Evolutionary conservation across 2,888 invertebrate genomes (phyloP), one percentile per base, ranked within the genome.

Genomic region (Ophioninae sp.): DNA sequence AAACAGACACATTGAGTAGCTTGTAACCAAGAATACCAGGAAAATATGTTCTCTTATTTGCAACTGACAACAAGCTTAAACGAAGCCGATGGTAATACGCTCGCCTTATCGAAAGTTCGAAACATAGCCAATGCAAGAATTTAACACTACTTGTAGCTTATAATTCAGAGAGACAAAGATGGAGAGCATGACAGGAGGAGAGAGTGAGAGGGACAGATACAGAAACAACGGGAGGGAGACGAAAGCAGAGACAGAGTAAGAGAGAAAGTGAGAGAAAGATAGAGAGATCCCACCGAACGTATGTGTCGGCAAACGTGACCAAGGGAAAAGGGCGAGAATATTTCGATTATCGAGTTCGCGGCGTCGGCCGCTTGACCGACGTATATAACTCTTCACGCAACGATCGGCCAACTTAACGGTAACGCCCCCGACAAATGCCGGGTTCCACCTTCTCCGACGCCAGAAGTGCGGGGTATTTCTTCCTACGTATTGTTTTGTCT

Each of bases 321-420:
- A 81, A 74, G 70, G 72, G 75, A 81, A 82, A 83, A 85, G 80
- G 88, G 89, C 85, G 85, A 87, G 81, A 88, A 89, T 88, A 91
- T 92, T 92, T 92, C 91, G 92, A 92, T 92, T 92, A 92, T 92
- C 92, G 89, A 86, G 81, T 86, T 30, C 88, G 86, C 80, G 68
- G 81, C 79, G 64, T 56, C 75, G 84, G 81, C 81, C 88, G 85
- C 74, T 84, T 84, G 84, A 87, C 84, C 86, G 84, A 68, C 81
- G 79, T 76, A 73, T 50, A 50, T 21, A 21, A 80, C 87, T 82
- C 86, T 86, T 86, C 88, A 87, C 89, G 89, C 91, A 92, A 91
- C 91, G 91, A 92, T 92, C 91, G 91, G 88, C 91, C 91, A 91
- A 91, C 92, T 91, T 89, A 89, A 86, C 90, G 87, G 91, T 88